Conservation (phyloP, 2,888 invertebrate genomes). For the Drosophila trichaetosa region DNA sequence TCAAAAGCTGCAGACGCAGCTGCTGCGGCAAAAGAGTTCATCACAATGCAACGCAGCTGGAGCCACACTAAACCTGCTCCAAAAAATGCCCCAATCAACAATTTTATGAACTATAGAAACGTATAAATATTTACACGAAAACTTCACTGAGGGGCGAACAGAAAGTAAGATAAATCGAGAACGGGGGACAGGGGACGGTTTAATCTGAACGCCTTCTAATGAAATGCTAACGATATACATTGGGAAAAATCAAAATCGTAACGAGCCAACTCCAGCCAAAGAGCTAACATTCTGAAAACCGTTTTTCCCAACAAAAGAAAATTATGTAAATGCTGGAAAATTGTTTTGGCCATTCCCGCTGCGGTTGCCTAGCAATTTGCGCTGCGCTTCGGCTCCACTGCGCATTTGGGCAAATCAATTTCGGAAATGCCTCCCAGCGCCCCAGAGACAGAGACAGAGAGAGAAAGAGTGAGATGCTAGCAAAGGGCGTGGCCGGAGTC, state of each 20-base stretch:
- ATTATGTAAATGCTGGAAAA: conserved; percentile 77
- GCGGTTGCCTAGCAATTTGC: conserved; percentile 58
- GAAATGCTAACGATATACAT: conserved; percentile 79
- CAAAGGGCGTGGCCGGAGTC: conserved; percentile 26
- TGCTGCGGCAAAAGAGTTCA: conserved; percentile 31
- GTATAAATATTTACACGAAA: conserved; percentile 65
- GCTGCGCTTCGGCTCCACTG: conserved; percentile 45
- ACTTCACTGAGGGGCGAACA: conserved; percentile 3
- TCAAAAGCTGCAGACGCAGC: conserved; percentile 51
- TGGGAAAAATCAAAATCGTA: conserved; percentile 67
- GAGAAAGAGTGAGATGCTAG: conserved; percentile 12
- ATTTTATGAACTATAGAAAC: conserved; percentile 60
- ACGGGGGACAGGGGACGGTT: not conserved
- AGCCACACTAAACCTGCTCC: conserved; percentile 51
- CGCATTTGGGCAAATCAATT: conserved; percentile 73
- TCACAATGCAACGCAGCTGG: conserved; percentile 50
- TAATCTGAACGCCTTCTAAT: conserved; percentile 59
- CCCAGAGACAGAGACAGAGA: conserved; percentile 1
- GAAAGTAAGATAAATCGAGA: not conserved
- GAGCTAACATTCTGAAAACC: conserved; percentile 54
- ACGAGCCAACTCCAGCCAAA: conserved; percentile 40
- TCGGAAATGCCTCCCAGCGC: conserved; percentile 39
- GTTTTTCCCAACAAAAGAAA: conserved; percentile 62
- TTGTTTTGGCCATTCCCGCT: conserved; percentile 62
- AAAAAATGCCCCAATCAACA: conserved; percentile 44